Conservation (phyloP, 2,888 invertebrate species). For the Nudaria mundana region DNA sequence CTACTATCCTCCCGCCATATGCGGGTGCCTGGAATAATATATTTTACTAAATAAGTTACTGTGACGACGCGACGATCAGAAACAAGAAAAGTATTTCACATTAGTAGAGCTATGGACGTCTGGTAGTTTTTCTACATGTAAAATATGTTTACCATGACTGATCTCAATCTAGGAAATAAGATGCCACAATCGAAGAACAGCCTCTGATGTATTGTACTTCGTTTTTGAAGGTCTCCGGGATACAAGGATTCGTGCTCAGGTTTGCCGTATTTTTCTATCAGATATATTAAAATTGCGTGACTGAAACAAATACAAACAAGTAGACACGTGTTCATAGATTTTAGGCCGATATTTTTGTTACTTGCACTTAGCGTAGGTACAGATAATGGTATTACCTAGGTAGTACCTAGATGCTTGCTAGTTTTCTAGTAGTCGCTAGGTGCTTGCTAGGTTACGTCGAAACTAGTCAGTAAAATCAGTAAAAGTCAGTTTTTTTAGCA, state of each 20-base stretch:
- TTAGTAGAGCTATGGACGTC: too few relatives aligned
- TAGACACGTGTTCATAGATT: too few relatives aligned
- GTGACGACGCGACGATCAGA: too few relatives aligned
- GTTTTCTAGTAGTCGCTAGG: too few relatives aligned
- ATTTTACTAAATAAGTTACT: background rate
- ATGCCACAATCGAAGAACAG: constrained; percentile 67
- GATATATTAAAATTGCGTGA: constrained; percentile 66
- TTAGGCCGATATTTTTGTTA: background rate
- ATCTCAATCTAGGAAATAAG: constrained; percentile 59
- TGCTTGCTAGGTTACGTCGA: too few relatives aligned
- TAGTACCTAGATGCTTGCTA: too few relatives aligned
- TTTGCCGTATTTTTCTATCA: constrained; percentile 59
- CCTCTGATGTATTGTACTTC: constrained; percentile 57
- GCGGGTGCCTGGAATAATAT: constrained; percentile 50
- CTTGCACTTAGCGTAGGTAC: too few relatives aligned
- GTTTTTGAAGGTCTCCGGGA: constrained; percentile 50
- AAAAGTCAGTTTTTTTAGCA: too few relatives aligned
- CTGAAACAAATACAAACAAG: constrained; percentile 38
- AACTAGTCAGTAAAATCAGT: too few relatives aligned
- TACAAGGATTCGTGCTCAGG: constrained; percentile 53
- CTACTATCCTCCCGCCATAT: constrained; percentile 53
- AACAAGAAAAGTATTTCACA: too few relatives aligned
- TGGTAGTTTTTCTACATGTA: too few relatives aligned
- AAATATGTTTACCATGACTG: constrained; percentile 69
- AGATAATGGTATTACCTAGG: too few relatives aligned